Percentiles rank a stretch among this genome's conserved stretches.
phyloP scores from a whole-genome alignment of 2,113 vertebrate species.

The Stegostoma tigrinum region DNA sequence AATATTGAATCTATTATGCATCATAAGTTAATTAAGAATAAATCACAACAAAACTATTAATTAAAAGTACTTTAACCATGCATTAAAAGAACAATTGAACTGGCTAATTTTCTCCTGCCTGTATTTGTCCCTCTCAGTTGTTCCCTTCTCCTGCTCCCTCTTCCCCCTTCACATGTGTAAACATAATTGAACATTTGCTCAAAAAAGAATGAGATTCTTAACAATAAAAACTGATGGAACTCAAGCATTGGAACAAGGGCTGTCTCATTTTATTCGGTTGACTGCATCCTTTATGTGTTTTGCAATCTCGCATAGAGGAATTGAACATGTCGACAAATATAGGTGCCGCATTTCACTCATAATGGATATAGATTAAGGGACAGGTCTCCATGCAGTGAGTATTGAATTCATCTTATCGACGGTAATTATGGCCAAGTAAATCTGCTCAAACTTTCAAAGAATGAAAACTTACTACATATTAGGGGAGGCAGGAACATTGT shows the following conservation, averaged over 20 bases:
- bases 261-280: not conserved
- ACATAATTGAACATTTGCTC: not conserved
- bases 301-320: not conserved
- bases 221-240: not conserved
- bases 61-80: not conserved
- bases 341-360: not conserved
- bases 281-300: not conserved
- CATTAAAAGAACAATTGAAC: not conserved
- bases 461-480: not conserved
- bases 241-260: not conserved
- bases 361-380: not conserved
- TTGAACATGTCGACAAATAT: not conserved
- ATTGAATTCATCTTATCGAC: not conserved
- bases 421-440: not conserved
- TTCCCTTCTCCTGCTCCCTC: not conserved
- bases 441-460: not conserved
- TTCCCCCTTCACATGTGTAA: not conserved
- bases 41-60: not conserved
- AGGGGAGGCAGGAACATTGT: not conserved
- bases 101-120: not conserved
- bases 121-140: not conserved
- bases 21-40: not conserved
- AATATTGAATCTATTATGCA: not conserved
- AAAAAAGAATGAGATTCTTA: not conserved
- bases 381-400: not conserved